Conservation (phyloP, 2,113 vertebrate species). For the Promerops cafer region DNA sequence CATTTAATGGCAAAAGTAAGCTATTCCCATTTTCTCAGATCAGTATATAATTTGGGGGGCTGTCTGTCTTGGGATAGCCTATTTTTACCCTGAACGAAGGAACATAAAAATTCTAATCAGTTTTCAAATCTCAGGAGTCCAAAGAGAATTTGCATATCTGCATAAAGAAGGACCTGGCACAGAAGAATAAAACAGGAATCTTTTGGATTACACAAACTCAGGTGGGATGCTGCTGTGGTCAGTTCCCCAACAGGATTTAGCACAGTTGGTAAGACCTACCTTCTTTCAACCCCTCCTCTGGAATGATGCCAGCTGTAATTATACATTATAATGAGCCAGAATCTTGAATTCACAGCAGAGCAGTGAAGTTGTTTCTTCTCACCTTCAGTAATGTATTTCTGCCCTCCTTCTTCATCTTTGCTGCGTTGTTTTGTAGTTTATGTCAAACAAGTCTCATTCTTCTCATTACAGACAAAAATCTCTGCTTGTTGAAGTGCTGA, state of each 20-base stretch:
- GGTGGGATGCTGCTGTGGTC: neutral
- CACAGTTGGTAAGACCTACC: neutral
- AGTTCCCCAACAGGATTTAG: neutral
- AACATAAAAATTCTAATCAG: slow-evolving; percentile 39
- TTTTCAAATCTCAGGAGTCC: neutral
- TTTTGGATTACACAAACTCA: neutral
- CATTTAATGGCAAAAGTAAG: neutral
- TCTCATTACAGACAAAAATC: slow-evolving; percentile 47
- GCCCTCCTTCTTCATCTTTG: slow-evolving; percentile 20
- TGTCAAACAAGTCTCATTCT: slow-evolving; percentile 42
- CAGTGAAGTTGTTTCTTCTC: slow-evolving; percentile 24
- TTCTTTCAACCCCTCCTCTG: neutral
- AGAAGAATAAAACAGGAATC: neutral
- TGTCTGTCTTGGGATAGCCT: neutral
- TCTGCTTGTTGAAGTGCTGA: slow-evolving; percentile 5
- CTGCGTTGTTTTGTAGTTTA: slow-evolving; percentile 3
- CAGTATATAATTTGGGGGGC: neutral
- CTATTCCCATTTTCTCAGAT: neutral
- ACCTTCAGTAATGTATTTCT: slow-evolving; percentile 32
- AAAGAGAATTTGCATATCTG: slow-evolving; percentile 40
- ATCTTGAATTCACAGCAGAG: slow-evolving; percentile 9
- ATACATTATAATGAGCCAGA: slow-evolving; percentile 11
- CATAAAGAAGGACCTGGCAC: neutral
- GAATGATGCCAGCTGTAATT: slow-evolving; percentile 31
- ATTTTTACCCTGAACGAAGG: neutral